Evolutionary conservation across 2,888 invertebrate species (phyloP).

Genomic region (Drosophila mulleri): DNA sequence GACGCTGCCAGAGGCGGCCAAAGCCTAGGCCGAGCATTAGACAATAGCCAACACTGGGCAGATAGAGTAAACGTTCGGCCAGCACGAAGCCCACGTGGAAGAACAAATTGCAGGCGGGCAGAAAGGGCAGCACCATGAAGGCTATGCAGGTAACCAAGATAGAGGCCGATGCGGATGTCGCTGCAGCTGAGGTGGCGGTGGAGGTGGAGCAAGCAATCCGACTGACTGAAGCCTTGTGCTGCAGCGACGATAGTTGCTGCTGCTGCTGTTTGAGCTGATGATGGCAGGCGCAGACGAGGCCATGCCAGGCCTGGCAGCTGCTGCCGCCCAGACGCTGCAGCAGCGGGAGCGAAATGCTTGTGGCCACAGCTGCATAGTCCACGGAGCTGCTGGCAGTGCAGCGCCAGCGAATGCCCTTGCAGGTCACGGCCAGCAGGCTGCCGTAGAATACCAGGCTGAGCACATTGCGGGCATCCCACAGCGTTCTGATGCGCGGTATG

Average conservation of each 20-base stretch:
- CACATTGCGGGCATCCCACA: slow-evolving; percentile 92
- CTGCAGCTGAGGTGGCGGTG: slow-evolving; percentile 54
- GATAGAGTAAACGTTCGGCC: slow-evolving; percentile 97
- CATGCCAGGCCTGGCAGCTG: slow-evolving; percentile 90
- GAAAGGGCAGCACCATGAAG: slow-evolving; percentile 95
- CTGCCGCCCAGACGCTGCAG: slow-evolving; percentile 74
- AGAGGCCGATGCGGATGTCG: slow-evolving; percentile 65
- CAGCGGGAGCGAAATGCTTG: slow-evolving; percentile 52
- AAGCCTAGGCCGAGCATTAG: slow-evolving; percentile 92
- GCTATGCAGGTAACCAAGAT: slow-evolving; percentile 87
- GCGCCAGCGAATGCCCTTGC: slow-evolving; percentile 42
- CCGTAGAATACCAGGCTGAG: slow-evolving; percentile 91
- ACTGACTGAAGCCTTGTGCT: not conserved
- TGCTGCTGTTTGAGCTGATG: slow-evolving; percentile 24
- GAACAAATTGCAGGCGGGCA: slow-evolving; percentile 97
- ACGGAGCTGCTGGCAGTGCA: slow-evolving; percentile 30
- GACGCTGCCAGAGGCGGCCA: slow-evolving; percentile 83
- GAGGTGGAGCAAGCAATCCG: slow-evolving; percentile 13
- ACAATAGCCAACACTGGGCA: slow-evolving; percentile 98
- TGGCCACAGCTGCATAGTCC: slow-evolving; percentile 52
- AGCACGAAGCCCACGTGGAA: slow-evolving; percentile 99
- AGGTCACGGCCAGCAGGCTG: slow-evolving; percentile 82
- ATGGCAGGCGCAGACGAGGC: slow-evolving; percentile 83
- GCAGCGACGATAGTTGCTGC: not conserved
- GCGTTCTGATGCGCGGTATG: slow-evolving; percentile 92